phyloP scores from a whole-genome alignment of 2,888 invertebrate genomes.

The Corythucha ciliata region DNA sequence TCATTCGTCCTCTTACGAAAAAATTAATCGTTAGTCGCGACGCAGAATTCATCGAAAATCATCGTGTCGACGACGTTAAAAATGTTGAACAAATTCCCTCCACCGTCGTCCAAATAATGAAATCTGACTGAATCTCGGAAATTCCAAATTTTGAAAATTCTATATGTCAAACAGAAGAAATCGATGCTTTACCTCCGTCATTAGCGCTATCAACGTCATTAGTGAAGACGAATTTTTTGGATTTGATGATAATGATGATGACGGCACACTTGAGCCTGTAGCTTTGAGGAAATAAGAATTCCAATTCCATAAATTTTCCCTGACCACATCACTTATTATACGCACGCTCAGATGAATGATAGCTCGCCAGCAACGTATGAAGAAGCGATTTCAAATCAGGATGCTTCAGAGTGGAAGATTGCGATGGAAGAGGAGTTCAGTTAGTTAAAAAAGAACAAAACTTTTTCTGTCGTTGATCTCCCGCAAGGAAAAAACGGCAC shows the following conservation, averaged over 20 bases:
- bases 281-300: too few relatives aligned
- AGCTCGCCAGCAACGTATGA: constrained; percentile 3
- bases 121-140: too few relatives aligned
- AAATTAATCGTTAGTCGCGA: constrained; percentile 3
- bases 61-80: neutral
- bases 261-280: too few relatives aligned
- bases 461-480: constrained; percentile 11
- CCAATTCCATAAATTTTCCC: constrained; percentile 2
- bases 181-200: too few relatives aligned
- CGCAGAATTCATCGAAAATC: constrained; percentile 1
- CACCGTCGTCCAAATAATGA: too few relatives aligned
- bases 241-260: too few relatives aligned
- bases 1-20: constrained; percentile 7
- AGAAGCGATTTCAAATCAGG: neutral
- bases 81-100: neutral
- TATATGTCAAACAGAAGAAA: too few relatives aligned
- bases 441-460: constrained; percentile 4
- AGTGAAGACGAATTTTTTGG: too few relatives aligned
- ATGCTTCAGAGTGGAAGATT: neutral
- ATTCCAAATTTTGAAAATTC: too few relatives aligned
- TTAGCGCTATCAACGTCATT: too few relatives aligned
- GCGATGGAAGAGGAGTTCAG: constrained; percentile 13
- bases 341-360: neutral
- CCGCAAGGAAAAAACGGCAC: constrained; percentile 6
- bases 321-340: constrained; percentile 5